Evolutionary conservation across 2,113 vertebrate genomes (phyloP).

Genomic region (Spea multiplicata): DNA sequence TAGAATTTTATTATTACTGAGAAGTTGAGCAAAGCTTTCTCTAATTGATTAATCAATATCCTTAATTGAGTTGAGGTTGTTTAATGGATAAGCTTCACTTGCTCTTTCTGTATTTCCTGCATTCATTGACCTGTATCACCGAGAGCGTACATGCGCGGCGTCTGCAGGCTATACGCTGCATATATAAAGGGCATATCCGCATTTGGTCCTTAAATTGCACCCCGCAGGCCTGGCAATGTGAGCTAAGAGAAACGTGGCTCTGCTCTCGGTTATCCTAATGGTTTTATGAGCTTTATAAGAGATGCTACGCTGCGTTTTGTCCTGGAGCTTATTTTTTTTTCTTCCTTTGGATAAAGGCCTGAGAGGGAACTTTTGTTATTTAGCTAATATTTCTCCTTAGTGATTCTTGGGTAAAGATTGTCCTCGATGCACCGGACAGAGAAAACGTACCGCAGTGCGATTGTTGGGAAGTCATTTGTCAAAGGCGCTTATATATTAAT

Average conservation of each 20-base stretch:
- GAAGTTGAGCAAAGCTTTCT: constrained; percentile 51
- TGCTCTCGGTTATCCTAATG: neutral
- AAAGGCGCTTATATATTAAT: too few species aligned
- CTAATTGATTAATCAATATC: constrained; percentile 64
- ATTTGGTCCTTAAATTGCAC: constrained; percentile 6
- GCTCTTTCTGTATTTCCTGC: constrained; percentile 20
- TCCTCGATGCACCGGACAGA: too few species aligned
- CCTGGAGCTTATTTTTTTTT: neutral
- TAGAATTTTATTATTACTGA: constrained; percentile 46
- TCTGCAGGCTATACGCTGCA: neutral
- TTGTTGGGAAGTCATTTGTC: too few species aligned
- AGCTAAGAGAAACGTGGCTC: neutral
- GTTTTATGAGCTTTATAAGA: neutral
- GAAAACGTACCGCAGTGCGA: too few species aligned
- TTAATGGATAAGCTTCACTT: constrained; percentile 30
- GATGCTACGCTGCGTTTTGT: neutral
- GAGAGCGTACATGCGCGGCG: neutral
- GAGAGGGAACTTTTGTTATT: too few species aligned
- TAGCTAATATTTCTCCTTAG: too few species aligned
- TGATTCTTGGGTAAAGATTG: too few species aligned
- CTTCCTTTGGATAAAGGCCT: neutral
- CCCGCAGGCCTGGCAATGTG: constrained; percentile 11
- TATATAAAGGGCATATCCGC: neutral
- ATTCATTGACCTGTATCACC: constrained; percentile 32
- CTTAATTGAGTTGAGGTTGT: constrained; percentile 59